phyloP scores from a whole-genome alignment of 92 coral and sea anemone genomes.

The Actinostola sp. region DNA sequence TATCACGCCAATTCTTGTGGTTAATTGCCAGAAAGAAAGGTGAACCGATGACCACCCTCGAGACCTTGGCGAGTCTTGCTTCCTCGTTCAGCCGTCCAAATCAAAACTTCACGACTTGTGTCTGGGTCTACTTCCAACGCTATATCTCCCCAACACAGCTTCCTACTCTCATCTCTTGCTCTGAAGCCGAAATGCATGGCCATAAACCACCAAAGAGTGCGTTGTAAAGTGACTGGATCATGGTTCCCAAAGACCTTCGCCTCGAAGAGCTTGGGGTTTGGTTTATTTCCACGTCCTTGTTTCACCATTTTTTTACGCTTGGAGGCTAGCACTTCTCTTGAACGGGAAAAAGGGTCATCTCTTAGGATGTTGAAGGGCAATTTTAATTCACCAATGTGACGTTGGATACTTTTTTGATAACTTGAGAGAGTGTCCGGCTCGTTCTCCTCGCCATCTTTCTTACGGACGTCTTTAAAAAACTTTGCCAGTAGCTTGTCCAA shows the following conservation, averaged over 20 bases:
- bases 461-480: constrained; percentile 34
- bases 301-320: constrained; percentile 35
- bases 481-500: constrained; percentile 28
- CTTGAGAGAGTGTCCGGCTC: constrained; percentile 39
- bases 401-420: constrained; percentile 45
- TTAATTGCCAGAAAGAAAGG: constrained; percentile 55
- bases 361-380: constrained; percentile 25
- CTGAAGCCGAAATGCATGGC: constrained; percentile 41
- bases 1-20: constrained; percentile 5
- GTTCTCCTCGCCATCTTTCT: constrained; percentile 39
- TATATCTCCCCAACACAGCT: constrained; percentile 41
- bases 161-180: constrained; percentile 36
- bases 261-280: constrained; percentile 11
- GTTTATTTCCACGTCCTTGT: constrained; percentile 45
- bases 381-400: constrained; percentile 7
- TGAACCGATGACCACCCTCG: constrained; percentile 40
- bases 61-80: constrained; percentile 30
- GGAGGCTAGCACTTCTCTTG: constrained; percentile 43
- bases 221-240: constrained; percentile 6
- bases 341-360: constrained; percentile 30
- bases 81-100: constrained; percentile 30
- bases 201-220: constrained; percentile 42
- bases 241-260: neutral
- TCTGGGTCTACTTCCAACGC: neutral
- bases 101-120: constrained; percentile 16